phyloP scores from a whole-genome alignment of 2,797 vertebrate species.

The Neosilurus mollespiculum region DNA sequence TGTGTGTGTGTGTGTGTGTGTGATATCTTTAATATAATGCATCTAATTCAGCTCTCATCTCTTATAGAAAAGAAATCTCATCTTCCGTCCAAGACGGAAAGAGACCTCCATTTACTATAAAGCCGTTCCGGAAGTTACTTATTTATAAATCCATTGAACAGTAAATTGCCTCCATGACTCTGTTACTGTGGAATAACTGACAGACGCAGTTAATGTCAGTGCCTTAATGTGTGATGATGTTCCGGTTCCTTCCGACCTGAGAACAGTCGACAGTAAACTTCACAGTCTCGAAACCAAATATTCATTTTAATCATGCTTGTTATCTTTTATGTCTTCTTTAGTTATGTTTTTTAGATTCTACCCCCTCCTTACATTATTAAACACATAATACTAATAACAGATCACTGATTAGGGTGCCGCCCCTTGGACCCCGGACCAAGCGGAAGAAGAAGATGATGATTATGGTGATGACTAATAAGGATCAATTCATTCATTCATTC shows the following conservation, averaged over 20 bases:
- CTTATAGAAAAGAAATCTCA: neutral
- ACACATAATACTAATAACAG: no score
- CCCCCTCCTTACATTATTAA: neutral
- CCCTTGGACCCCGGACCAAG: no score
- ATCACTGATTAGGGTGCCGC: no score
- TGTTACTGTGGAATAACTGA: neutral
- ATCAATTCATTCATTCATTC: no score
- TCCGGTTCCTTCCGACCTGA: neutral
- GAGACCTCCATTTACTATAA: neutral
- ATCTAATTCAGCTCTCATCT: neutral
- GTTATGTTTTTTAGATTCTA: neutral
- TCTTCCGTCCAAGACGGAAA: neutral
- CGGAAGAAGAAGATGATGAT: no score
- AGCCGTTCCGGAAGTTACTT: neutral
- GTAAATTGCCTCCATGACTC: constrained; percentile 1
- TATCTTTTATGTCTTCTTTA: neutral
- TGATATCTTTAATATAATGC: neutral
- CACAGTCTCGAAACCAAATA: neutral
- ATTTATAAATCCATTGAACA: neutral
- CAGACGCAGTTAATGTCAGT: no score
- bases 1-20: neutral
- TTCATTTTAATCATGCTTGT: neutral
- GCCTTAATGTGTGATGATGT: neutral
- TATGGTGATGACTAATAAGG: no score
- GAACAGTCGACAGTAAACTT: neutral